Base-by-base conservation (phyloP, 2,888 invertebrate species). In the Poecilus cupreus region DNA sequence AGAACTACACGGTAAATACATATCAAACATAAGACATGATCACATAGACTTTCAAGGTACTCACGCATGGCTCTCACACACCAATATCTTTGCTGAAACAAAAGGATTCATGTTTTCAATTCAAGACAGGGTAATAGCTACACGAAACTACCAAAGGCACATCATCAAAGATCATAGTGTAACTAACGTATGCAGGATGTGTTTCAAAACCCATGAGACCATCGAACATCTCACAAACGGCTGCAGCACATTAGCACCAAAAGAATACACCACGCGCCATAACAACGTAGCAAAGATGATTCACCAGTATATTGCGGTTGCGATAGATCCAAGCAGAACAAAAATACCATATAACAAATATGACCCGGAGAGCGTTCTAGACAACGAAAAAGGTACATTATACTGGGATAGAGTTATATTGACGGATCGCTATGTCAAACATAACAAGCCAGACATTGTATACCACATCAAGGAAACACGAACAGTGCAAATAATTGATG, bases 371-470 rank as follows among this genome's bases (percentile, higher is more conserved):
- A 11, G 74, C 22, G 76, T 83, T 4, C 4, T 83, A 4, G 76
- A 79, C 51, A 72, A 68, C 6, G 43, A 74, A 2, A 68, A 64
- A 10, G 57, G 13, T n/a, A 76, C 20, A 10, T 22, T 83, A 37
- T 81, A 80, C 39, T 83, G 80, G 78, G 82, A 83, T 60, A 60
- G 75, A 37, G 24, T 72, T 18, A 60, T 83, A 32, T 11, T 83
- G 3, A 83, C 83, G n/a, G 83, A 83, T 46, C 37, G 24, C 18
- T 26, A 13, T 8, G 70, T 82, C 1, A 46, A 37, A 6, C 39
- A 60, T 18, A 83, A 83, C 43, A 82, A 83, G 54, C 82, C 82
- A 4, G 83, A 83, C 37, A 82, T 83, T n/a, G 39, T 83, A 5
- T 26, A 75, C 20, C 43, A 43, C 20, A 13, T 72, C 26, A 43